Evolutionary conservation across 1,140 invertebrate genomes (phyloP), one percentile per base, ranked within the genome.

Genomic region (Contarinia nasturtii): DNA sequence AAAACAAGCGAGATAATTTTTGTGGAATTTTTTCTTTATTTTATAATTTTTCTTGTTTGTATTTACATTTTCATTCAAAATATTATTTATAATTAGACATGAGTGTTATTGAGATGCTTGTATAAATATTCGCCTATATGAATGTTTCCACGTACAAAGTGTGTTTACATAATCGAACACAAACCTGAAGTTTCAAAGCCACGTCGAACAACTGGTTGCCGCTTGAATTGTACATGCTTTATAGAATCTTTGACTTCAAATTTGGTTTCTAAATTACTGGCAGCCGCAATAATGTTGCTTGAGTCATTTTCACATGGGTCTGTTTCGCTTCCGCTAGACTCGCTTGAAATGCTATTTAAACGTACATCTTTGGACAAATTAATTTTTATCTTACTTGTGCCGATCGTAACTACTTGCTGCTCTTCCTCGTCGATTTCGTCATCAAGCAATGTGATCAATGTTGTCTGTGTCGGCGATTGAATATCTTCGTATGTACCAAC

Each of bases 101-200:
- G 27, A 27, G 27, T 27, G n/a, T 27, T 3, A 5, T 27, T 27
- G 27, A 5, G n/a, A n/a, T 10, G 27, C 27, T 3, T 27, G 10
- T 27, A 10, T 27, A 27, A 27, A 27, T 27, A 10, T 27, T 3
- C 27, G 27, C 4, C 27, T 10, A 10, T 27, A 3, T 10, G 27
- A 27, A 27, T 5, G 10, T 5, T 5, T 5, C 3, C 27, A n/a
- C 27, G 27, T 27, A 10, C 3, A 27, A 5, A 3, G 27, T 27
- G 27, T 14, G 12, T 38, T 83, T 76, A 90, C 85, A 90, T 88
- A 52, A 90, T 83, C n/a, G 77, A 78, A 67, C 86, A 90, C 46
- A 90, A 66, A 22, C 79, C 85, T 7, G 84, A 87, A 10, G 85
- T 65, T 61, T 90, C 86, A 46, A 69, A 73, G 20, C 83, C 85